Base-by-base conservation (phyloP, 1,140 invertebrate genomes). In the Drosophila pseudoobscura region DNA sequence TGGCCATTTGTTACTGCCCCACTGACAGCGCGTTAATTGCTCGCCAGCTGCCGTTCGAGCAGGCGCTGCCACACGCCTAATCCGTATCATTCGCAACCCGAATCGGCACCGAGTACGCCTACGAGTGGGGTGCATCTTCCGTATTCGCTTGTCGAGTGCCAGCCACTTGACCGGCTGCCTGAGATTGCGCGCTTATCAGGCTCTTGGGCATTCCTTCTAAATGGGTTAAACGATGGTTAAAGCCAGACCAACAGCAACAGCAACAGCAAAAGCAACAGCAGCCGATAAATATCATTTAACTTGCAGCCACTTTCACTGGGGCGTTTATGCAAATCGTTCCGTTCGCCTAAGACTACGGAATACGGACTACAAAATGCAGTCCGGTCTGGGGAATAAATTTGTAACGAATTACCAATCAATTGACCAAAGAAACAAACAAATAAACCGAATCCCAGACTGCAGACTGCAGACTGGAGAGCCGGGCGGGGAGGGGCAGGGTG, bases 391-490 rank as follows among this genome's bases (percentile, higher is more conserved):
- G 66, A 60, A 82, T 82, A 75, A 69, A 76, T 76, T 76, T 70
- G 59, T 68, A 69, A 76, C 70, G 61, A 80, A 73, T 75, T 69
- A 85, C 69, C 69, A 85, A 87, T 80, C 74, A 80, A 88, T 87
- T 66, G 60, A 77, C 65, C 75, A 63, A 75, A 59, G 53, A 77
- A 77, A 77, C 65, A 64, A 70, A 76, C 73, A 76, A 59, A 63
- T 54, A 63, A 69, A 52, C 51, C 41, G 41, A 45, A 70, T 31
- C 45, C 35, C 35, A 39, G 11, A 39, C 35, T 13, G 35, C 49
- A 76, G 46, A 76, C 72, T 52, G 49, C 29, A 17, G 20, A 24
- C 24, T 15, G 22, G 45, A 26, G 58, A 45, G 24, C 11, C 6
- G 29, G 24, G 24, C 24, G 4, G 5, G 24, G 15, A 15, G 15